These are phyloP conservation scores for Halocaridina rubra DNA, from an alignment of 2,888 invertebrate genomes.

Conservation along the genomic window DNA sequence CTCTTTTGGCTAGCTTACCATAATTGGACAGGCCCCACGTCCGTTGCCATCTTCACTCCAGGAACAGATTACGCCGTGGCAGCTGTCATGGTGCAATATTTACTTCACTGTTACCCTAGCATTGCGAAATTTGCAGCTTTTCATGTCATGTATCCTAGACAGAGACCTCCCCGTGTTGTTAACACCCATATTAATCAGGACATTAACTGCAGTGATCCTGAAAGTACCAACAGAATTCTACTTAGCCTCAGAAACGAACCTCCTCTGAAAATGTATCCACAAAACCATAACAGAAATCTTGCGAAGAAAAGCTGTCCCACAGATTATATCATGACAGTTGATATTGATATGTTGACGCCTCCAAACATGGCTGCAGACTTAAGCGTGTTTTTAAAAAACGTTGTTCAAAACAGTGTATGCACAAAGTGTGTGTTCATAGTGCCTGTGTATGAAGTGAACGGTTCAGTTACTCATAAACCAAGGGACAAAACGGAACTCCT, in stretches of 20 bases:
- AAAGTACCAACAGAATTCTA: neutral
- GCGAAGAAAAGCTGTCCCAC: neutral
- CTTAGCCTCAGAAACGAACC: neutral
- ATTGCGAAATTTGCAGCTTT: conserved; percentile 63
- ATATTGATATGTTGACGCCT: neutral
- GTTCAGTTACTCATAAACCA: neutral
- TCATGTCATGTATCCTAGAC: neutral
- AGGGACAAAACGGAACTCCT: neutral
- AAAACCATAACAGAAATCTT: neutral
- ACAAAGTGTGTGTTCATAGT: neutral
- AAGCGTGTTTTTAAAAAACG: neutral
- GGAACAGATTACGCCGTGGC: conserved; percentile 64
- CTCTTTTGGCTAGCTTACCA: neutral
- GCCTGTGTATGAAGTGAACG: neutral
- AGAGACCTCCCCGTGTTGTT: neutral
- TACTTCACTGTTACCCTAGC: conserved; percentile 64
- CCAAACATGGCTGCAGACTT: neutral
- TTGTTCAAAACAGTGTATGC: neutral
- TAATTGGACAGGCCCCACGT: conserved; percentile 65
- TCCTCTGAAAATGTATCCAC: neutral
- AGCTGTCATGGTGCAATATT: conserved; percentile 63
- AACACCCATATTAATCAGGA: neutral
- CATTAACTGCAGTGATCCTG: neutral
- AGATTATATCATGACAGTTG: neutral
- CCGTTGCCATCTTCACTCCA: conserved; percentile 65